phyloP scores from a whole-genome alignment of 2,888 invertebrate species.

The Pecten maximus region DNA sequence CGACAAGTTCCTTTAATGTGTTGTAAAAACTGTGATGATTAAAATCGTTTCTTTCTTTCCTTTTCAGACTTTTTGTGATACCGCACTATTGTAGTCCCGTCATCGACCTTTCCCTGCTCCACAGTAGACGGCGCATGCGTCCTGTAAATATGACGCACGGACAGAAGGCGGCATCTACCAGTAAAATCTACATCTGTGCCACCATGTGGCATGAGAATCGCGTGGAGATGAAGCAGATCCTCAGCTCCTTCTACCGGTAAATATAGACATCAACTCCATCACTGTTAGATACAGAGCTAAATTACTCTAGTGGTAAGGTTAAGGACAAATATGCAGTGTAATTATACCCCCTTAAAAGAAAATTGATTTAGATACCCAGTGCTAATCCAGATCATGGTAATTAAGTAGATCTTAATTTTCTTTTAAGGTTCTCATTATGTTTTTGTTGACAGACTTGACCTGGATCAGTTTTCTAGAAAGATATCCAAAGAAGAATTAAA shows the following conservation, averaged over 20 bases:
- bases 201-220: slow-evolving; percentile 99
- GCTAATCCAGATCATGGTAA: too few relatives aligned
- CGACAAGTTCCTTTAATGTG: too few relatives aligned
- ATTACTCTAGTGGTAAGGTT: too few relatives aligned
- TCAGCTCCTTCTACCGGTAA: slow-evolving; percentile 89
- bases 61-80: slow-evolving; percentile 89
- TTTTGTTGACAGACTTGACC: slow-evolving; percentile 76
- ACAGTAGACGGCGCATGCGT: slow-evolving; percentile 92
- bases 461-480: slow-evolving; percentile 79
- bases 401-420: background rate
- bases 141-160: slow-evolving; percentile 54
- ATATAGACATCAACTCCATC: background rate
- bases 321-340: too few relatives aligned
- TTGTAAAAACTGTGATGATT: too few relatives aligned
- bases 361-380: too few relatives aligned
- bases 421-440: too few relatives aligned
- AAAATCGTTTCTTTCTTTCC: too few relatives aligned
- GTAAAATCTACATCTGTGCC: slow-evolving; percentile 93
- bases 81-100: slow-evolving; percentile 96
- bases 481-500: slow-evolving; percentile 74
- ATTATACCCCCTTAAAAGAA: too few relatives aligned
- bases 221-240: slow-evolving; percentile 95
- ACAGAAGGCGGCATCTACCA: slow-evolving; percentile 59
- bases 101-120: slow-evolving; percentile 96
- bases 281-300: too few relatives aligned